Percentiles rank a stretch among this genome's conserved stretches.
Evolutionary conservation across 2,113 vertebrate species (phyloP).

Genomic region (Pampusana beccarii): DNA sequence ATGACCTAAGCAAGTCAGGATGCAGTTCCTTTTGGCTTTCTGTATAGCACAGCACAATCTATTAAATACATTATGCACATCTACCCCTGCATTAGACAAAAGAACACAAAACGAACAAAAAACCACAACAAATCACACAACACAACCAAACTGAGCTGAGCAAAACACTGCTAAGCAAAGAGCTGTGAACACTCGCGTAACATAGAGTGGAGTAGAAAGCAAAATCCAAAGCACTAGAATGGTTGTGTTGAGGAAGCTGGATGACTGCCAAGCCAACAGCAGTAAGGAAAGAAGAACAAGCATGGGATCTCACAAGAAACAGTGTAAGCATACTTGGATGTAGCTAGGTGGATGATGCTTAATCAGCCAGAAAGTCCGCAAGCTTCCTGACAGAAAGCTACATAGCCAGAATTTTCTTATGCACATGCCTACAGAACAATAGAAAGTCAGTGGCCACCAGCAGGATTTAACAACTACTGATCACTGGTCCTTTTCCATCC

Average conservation of each 20-base stretch:
- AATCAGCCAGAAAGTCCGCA: accelerated
- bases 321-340: neutral
- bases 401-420: neutral
- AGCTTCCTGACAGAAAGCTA: neutral
- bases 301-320: neutral
- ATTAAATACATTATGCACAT: neutral
- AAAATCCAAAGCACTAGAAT: neutral
- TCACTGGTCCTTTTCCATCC: neutral
- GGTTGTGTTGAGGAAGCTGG: neutral
- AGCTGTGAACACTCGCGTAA: neutral
- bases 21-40: neutral
- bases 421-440: neutral
- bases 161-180: neutral
- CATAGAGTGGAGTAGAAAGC: neutral
- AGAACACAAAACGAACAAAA: neutral
- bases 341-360: neutral
- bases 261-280: neutral
- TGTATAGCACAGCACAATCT: neutral
- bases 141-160: neutral
- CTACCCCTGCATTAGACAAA: neutral
- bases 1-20: neutral
- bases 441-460: neutral
- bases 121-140: neutral
- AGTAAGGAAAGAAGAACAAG: neutral
- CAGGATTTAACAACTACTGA: neutral